phyloP scores from a whole-genome alignment of 2,888 invertebrate genomes.

The Micropterix aruncella region DNA sequence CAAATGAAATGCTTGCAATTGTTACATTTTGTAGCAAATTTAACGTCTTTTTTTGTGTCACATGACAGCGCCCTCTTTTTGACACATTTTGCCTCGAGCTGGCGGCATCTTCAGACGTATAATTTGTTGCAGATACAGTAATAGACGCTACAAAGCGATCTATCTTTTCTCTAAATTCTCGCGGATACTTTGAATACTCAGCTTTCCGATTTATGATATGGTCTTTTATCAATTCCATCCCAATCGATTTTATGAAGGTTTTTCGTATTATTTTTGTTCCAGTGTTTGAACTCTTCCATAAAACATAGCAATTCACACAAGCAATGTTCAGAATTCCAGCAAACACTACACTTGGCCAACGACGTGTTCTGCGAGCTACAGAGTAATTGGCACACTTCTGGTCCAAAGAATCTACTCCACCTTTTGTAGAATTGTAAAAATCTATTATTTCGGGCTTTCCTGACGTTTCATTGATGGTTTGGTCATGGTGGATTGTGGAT shows the following conservation, averaged over 20 bases:
- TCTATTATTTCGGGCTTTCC: too few relatives aligned
- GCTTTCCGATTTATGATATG: background rate
- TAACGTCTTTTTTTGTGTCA: too few relatives aligned
- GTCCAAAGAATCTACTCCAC: too few relatives aligned
- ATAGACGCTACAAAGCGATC: background rate
- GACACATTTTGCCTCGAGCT: background rate
- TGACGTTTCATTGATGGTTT: too few relatives aligned
- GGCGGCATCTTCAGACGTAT: background rate
- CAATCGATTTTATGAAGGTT: background rate
- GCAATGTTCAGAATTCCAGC: background rate
- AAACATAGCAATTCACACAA: background rate
- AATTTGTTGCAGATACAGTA: background rate
- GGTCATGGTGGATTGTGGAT: too few relatives aligned
- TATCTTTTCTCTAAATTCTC: background rate
- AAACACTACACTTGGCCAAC: constrained; percentile 1
- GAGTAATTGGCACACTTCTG: background rate
- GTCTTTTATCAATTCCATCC: background rate
- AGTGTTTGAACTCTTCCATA: constrained; percentile 1
- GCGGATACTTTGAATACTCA: background rate
- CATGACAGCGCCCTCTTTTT: too few relatives aligned
- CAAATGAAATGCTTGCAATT: too few relatives aligned
- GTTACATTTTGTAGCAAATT: too few relatives aligned
- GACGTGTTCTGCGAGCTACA: background rate
- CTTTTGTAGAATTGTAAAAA: too few relatives aligned
- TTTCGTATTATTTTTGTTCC: background rate